phyloP scores from a whole-genome alignment of 2,113 vertebrate genomes.

The Rhabdornis inornatus region DNA sequence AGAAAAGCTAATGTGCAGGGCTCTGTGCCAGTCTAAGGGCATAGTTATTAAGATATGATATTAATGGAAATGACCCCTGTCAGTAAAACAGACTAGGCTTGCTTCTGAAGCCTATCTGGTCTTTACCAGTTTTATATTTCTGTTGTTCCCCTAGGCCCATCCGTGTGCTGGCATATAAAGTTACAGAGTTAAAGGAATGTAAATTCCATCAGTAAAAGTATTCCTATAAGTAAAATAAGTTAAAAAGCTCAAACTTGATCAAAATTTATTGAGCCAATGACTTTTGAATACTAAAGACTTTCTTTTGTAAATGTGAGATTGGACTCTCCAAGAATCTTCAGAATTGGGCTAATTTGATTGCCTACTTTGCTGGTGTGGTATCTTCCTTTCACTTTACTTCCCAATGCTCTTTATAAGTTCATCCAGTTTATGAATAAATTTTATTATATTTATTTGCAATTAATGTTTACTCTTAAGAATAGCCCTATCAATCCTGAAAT shows the following conservation, averaged over 20 bases:
- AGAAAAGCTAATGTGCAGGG: conserved; percentile 8
- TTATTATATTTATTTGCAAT: background rate
- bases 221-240: background rate
- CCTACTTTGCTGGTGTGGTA: background rate
- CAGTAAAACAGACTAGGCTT: conserved; percentile 23
- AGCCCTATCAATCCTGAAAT: background rate
- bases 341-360: background rate
- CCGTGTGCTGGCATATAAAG: background rate
- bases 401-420: background rate
- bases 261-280: background rate
- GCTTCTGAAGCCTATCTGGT: conserved; percentile 7
- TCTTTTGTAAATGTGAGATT: background rate
- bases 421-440: background rate
- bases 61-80: conserved; percentile 55
- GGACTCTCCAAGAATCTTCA: background rate
- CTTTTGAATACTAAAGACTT: background rate
- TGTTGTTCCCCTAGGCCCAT: background rate
- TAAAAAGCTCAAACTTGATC: background rate
- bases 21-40: background rate
- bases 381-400: background rate
- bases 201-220: background rate
- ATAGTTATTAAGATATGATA: conserved; percentile 28
- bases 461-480: background rate
- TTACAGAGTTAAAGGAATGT: background rate
- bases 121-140: conserved; percentile 4